Conservation (phyloP, 2,113 vertebrate genomes). For the Boleophthalmus pectinirostris region DNA sequence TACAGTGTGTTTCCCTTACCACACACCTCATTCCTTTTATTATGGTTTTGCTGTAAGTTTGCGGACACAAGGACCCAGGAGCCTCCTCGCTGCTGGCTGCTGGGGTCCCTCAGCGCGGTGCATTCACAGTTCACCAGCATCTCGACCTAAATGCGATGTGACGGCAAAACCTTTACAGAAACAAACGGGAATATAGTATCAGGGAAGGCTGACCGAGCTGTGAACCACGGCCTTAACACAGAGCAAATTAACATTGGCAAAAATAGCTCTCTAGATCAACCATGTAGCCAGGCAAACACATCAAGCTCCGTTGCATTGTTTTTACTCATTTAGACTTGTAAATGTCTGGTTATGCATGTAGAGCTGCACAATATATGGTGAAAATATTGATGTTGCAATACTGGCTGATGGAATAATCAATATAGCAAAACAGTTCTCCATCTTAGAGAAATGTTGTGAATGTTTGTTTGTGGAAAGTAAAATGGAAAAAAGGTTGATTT, state of each 20-base stretch:
- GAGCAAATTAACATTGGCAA: constrained; percentile 89
- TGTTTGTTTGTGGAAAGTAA: too few relatives aligned
- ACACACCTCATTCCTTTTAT: background rate
- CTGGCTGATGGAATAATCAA: too few relatives aligned
- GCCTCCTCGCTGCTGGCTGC: constrained; percentile 23
- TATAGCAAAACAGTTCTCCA: too few relatives aligned
- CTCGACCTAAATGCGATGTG: constrained; percentile 80
- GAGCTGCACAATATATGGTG: too few relatives aligned
- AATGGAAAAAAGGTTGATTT: too few relatives aligned
- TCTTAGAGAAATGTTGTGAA: too few relatives aligned
- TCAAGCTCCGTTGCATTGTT: constrained; percentile 67
- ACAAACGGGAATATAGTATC: constrained; percentile 89
- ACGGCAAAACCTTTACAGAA: constrained; percentile 86
- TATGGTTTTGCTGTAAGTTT: background rate
- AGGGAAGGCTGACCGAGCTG: constrained; percentile 90
- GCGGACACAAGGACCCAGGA: constrained; percentile 49
- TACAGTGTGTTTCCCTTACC: background rate
- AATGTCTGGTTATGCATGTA: constrained; percentile 20
- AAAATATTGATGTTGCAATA: too few relatives aligned
- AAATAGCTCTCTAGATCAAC: constrained; percentile 76
- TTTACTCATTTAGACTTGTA: constrained; percentile 59
- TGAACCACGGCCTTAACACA: constrained; percentile 84
- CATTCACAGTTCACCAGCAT: constrained; percentile 86
- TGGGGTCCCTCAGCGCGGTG: constrained; percentile 66
- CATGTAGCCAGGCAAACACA: constrained; percentile 67